Base-by-base conservation (phyloP, 2,888 invertebrate species). In the Microplitis manilae region DNA sequence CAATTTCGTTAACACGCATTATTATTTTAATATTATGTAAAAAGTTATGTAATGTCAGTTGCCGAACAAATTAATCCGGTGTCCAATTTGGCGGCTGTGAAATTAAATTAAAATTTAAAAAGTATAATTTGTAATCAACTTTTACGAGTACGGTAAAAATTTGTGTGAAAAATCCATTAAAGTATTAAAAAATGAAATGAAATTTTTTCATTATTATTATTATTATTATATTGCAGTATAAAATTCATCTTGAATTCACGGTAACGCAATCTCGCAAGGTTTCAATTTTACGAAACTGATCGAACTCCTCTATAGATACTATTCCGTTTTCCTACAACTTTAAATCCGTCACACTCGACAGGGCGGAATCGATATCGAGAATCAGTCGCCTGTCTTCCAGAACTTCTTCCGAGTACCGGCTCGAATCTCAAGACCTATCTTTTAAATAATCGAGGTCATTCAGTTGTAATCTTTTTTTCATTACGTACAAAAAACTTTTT, bases 281-380 rank as follows among this genome's bases (percentile, higher is more conserved):
- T 62, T 41, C 41, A 67, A 61, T 65, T 50, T 13, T 61, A 68
- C 41, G 15, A 68, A 71, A 61, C 71, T 68, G 41, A 73, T 68
- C 68, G 74, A 68, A 62, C 30, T 60, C 30, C 30, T 50, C 13
- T 13, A 5, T 13, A 50, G 30, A 67, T 68, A 30, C 40, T 68
- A 73, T 64, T 73, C 69, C 41, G 64, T 50, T 39, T 69, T 64
- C 62, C 38, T 69, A 65, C 41, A 69, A 69, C 69, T 73, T 73
- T 68, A 70, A 77, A 77, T 77, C 61, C 68, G 72, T 77, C 77
- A 77, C 68, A 69, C 68, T 77, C 50, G 73, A 77, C 68, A 64
- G 64, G 38, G 64, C 20, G 68, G 6, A 73, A 73, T 77, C 77
- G 73, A 77, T 77, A 77, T 73, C 59, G 73, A 64, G 59, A 77